Conservation (phyloP, 2,888 invertebrate genomes). For the Diarsia rubi region DNA sequence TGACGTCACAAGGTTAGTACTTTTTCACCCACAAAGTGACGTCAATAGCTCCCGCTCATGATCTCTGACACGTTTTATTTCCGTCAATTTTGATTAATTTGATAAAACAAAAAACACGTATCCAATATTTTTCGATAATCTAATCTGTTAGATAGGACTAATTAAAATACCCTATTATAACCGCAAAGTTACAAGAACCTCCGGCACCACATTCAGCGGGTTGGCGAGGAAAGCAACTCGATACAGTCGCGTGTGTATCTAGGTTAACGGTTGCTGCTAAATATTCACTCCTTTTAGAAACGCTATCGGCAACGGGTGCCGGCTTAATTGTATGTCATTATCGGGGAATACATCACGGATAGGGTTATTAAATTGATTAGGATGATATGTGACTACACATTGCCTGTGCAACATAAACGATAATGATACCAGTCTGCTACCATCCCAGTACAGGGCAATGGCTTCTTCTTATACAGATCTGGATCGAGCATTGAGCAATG, state of each 20-base stretch:
- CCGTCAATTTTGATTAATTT: too few species aligned
- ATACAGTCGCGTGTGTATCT: slow-evolving; percentile 54
- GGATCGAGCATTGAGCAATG: too few species aligned
- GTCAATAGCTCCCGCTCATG: too few species aligned
- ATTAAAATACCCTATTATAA: not conserved
- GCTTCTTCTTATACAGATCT: too few species aligned
- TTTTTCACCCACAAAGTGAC: too few species aligned
- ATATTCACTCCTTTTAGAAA: slow-evolving; percentile 56
- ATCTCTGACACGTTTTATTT: too few species aligned
- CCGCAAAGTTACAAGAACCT: not conserved
- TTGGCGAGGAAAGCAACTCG: slow-evolving; percentile 17
- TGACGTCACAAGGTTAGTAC: too few species aligned
- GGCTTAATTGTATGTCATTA: slow-evolving; percentile 53
- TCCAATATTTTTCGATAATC: too few species aligned
- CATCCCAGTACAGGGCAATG: not conserved
- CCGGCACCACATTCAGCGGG: not conserved
- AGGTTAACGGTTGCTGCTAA: slow-evolving; percentile 51
- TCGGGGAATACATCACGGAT: slow-evolving; percentile 4
- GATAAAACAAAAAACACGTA: too few species aligned
- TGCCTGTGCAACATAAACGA: not conserved
- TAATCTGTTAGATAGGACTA: too few species aligned
- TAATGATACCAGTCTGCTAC: not conserved
- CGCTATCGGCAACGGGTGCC: slow-evolving; percentile 36
- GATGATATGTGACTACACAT: not conserved
- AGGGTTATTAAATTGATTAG: slow-evolving; percentile 2